Percentiles rank a stretch among this genome's conserved stretches.
Conservation (phyloP, 2,888 invertebrate genomes). For the Eudasyphora cyanicolor region DNA sequence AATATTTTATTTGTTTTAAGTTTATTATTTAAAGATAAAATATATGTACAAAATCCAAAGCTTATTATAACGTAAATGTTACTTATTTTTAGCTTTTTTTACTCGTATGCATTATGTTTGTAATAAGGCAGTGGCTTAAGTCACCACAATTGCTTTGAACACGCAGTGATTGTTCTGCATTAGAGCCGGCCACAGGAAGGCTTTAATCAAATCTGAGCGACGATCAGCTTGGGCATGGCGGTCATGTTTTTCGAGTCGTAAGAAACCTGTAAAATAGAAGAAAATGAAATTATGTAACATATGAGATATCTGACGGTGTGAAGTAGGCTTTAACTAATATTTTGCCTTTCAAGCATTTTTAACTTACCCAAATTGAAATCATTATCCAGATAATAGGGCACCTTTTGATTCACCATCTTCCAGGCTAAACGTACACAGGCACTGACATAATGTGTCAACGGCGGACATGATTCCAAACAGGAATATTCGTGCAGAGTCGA, state of each 20-base stretch:
- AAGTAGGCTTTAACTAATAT: too few species aligned
- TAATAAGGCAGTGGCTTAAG: constrained; percentile 80
- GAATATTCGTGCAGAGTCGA: constrained; percentile 96
- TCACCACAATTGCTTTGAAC: constrained; percentile 92
- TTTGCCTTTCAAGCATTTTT: not conserved
- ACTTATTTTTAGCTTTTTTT: constrained; percentile 28
- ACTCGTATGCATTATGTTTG: constrained; percentile 33
- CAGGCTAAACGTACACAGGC: constrained; percentile 93
- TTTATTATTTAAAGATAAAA: constrained; percentile 6
- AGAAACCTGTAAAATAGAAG: constrained; percentile 80
- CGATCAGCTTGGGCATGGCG: constrained; percentile 89
- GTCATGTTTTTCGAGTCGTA: constrained; percentile 88
- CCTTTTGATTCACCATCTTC: constrained; percentile 89
- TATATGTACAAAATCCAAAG: constrained; percentile 51
- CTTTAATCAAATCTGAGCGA: constrained; percentile 87
- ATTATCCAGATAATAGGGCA: constrained; percentile 84
- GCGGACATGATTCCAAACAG: constrained; percentile 89
- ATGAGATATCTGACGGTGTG: not conserved
- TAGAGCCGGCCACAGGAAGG: constrained; percentile 93
- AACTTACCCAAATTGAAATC: constrained; percentile 84
- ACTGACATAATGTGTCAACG: constrained; percentile 89
- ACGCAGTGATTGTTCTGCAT: constrained; percentile 89
- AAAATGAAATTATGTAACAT: not conserved
- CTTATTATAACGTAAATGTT: not conserved
- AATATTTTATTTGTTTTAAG: not conserved